Base-by-base conservation (phyloP, 2,888 invertebrate species). In the Microchrysa polita region DNA sequence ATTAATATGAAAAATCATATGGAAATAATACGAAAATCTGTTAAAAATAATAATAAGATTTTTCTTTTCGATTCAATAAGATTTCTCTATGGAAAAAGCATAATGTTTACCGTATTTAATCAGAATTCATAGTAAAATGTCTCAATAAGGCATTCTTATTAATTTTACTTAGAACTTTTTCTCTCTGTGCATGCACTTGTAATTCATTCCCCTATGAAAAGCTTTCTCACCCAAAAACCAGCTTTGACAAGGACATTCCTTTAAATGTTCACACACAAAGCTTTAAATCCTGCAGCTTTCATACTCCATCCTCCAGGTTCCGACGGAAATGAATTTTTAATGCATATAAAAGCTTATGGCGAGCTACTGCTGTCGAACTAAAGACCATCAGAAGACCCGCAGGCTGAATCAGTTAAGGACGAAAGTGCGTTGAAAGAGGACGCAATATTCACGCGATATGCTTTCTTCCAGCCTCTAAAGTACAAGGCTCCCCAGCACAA, bases 361-460 rank as follows among this genome's bases (percentile, higher is more conserved):
- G 2, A 34, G 27, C 27, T 59, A 22, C 23, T 22, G 14, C 14
- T 22, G 27, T 27, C 10, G 2, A 9, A 55, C 55, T 22, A 22
- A 20, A 59, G 59, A 59, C 14, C 23, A 5, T 23, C 23, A 23
- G 22, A 59, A 59, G 23, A 20, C 22, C 20, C 23, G 59, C 14
- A 59, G 14, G 59, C 23, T 22, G 59, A 59, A 59, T 10, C 59
- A 59, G 59, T 59, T 59, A 23, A 59, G 23, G 10, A 23, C 59
- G 59, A 23, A 23, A 22, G 59, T 59, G 14, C 59, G n/a, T 10
- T 12, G 14, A 9, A 2, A 59, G 12, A 22, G 59, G 22, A 22
- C 22, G 59, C 7, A 23, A 22, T 59, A 14, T 59, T 18, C 55
- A 2, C 48, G 48, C 48, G 48, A 48, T 7, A 34, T 48, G 48